Conservation (phyloP, 2,113 vertebrate species). For the Sinocyclocheilus anshuiensis region DNA sequence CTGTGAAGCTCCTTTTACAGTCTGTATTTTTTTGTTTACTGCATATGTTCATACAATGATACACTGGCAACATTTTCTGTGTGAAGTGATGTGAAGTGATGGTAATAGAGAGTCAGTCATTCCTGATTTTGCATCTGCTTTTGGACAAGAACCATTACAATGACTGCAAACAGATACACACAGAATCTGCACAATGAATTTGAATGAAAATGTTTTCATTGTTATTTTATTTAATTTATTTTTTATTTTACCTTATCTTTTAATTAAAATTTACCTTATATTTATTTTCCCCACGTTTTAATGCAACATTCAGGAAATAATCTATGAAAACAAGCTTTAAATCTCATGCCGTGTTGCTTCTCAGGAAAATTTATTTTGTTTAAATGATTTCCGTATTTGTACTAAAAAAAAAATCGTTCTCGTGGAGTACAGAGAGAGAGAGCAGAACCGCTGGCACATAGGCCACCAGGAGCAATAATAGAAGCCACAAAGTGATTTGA, state of each 20-base stretch:
- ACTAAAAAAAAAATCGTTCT: not conserved
- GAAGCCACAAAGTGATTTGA: constrained; percentile 47
- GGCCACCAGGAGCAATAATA: constrained; percentile 25
- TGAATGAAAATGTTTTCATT: not conserved
- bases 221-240: too few species aligned
- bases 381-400: not conserved
- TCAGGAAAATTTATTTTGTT: not conserved
- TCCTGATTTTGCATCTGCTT: not conserved
- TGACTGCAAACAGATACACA: not conserved
- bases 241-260: not conserved
- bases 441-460: not conserved
- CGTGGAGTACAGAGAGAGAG: not conserved
- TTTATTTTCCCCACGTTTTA: not conserved
- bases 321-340: not conserved
- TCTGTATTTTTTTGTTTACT: not conserved
- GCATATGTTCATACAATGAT: not conserved
- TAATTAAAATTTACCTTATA: not conserved
- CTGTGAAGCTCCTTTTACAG: not conserved
- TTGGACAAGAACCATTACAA: not conserved
- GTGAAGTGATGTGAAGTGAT: too few species aligned
- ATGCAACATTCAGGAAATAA: not conserved
- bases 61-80: not conserved
- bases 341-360: not conserved
- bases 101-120: not conserved
- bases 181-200: not conserved